These are phyloP conservation scores for Brachyhypopomus occidentalis DNA, from an alignment of 2,113 vertebrate genomes.

Conservation along the genomic window DNA sequence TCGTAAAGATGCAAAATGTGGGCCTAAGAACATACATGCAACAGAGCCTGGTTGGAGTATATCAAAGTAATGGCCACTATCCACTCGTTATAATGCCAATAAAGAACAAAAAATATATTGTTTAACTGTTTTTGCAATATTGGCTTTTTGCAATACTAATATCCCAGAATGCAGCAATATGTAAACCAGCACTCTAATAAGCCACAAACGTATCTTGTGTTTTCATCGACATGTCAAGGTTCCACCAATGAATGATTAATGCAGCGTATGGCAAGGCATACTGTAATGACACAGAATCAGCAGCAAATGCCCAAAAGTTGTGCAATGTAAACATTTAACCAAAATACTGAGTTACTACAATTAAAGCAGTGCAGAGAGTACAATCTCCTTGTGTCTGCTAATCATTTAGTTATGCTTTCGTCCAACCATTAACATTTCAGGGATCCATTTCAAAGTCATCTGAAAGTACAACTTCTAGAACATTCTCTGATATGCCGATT, in stretches of 20 bases:
- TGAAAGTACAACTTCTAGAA: slow-evolving; percentile 1
- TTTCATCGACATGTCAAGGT: no score
- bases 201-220: no score
- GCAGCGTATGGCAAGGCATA: no score
- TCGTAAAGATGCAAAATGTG: slow-evolving; percentile 28
- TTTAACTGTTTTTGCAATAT: no score
- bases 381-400: not conserved
- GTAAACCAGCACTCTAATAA: no score
- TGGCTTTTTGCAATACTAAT: no score
- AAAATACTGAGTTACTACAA: not conserved
- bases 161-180: no score
- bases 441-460: slow-evolving; percentile 1
- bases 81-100: not conserved
- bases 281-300: no score
- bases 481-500: not conserved
- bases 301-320: no score
- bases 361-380: not conserved
- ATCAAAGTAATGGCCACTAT: slow-evolving; percentile 23
- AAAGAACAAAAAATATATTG: not conserved
- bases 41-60: slow-evolving; percentile 25
- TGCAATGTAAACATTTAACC: not conserved
- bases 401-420: slow-evolving; percentile 10
- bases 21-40: slow-evolving; percentile 13
- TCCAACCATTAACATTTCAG: not conserved
- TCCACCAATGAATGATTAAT: no score